Conservation (phyloP, 2,888 invertebrate species). For the Leucophora obtusa region DNA sequence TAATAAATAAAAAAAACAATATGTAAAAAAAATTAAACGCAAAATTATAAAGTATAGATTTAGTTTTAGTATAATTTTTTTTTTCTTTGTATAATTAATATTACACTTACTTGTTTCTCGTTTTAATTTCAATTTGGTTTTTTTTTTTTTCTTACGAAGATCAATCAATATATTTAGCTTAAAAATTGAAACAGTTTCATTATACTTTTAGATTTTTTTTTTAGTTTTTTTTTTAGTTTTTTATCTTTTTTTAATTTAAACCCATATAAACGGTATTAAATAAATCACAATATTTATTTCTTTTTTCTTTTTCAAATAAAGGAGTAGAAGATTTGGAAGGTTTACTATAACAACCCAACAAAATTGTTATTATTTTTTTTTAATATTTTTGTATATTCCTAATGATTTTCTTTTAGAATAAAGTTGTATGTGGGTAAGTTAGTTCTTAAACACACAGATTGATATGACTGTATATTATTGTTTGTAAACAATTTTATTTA, state of each 20-base stretch:
- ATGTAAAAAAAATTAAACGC: not conserved
- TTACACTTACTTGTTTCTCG: conserved; percentile 28
- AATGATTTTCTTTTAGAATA: not conserved
- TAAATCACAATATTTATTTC: conserved; percentile 61
- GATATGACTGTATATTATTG: not conserved
- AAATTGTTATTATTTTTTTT: conserved; percentile 7
- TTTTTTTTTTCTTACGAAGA: conserved; percentile 1
- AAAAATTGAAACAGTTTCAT: conserved; percentile 36
- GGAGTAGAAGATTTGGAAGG: not conserved
- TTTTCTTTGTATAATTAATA: conserved; percentile 16
- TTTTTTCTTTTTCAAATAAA: conserved; percentile 27
- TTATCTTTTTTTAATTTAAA: conserved; percentile 41
- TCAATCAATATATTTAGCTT: conserved; percentile 31
- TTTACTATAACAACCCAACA: conserved; percentile 12
- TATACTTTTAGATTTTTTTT: conserved; percentile 12
- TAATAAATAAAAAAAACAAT: not conserved
- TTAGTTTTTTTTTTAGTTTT: conserved; percentile 10
- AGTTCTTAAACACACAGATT: not conserved
- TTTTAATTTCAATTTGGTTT: conserved; percentile 13
- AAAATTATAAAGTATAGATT: conserved; percentile 21
- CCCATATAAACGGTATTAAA: conserved; percentile 48
- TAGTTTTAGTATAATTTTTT: conserved; percentile 34
- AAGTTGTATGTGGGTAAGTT: not conserved
- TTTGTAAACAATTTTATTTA: not conserved
- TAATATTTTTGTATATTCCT: not conserved